Conservation (phyloP, 92 coral and sea anemone species). For the Parazoanthus darwini region DNA sequence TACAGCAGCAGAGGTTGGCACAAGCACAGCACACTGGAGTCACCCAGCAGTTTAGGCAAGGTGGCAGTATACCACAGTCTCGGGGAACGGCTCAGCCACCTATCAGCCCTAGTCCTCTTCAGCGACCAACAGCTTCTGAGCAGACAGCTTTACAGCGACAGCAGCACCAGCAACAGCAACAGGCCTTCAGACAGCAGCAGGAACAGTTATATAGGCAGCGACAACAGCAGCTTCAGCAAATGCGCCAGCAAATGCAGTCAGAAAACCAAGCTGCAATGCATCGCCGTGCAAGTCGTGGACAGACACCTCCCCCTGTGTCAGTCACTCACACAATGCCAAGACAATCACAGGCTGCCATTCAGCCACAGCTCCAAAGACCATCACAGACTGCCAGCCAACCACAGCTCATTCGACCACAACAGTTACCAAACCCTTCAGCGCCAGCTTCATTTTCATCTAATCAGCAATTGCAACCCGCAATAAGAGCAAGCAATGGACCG, state of each 20-base stretch:
- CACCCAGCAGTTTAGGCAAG: slow-evolving; percentile 24
- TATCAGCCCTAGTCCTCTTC: slow-evolving; percentile 9
- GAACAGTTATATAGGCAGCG: slow-evolving; percentile 44
- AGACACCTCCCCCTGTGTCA: slow-evolving; percentile 32
- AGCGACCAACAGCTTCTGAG: slow-evolving; percentile 25
- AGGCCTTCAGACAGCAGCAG: slow-evolving; percentile 38
- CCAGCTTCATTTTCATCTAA: background rate
- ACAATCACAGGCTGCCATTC: background rate
- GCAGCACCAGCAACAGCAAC: slow-evolving; percentile 36
- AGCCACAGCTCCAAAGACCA: slow-evolving; percentile 22
- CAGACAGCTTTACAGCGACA: slow-evolving; percentile 29
- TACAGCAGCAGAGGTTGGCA: slow-evolving; percentile 34
- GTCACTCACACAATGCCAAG: slow-evolving; percentile 2
- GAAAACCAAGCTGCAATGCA: slow-evolving; percentile 37
- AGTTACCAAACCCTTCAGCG: background rate
- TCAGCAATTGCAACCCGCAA: slow-evolving; percentile 13
- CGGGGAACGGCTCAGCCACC: slow-evolving; percentile 17
- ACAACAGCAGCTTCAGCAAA: slow-evolving; percentile 40
- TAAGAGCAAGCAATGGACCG: slow-evolving; percentile 29
- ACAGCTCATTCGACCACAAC: slow-evolving; percentile 24
- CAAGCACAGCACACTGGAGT: slow-evolving; percentile 12
- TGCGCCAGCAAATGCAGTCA: slow-evolving; percentile 46
- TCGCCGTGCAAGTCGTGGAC: slow-evolving; percentile 34
- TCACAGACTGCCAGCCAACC: slow-evolving; percentile 7
- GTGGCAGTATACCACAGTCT: slow-evolving; percentile 19